phyloP scores from a whole-genome alignment of 2,797 vertebrate species.

The Acomys russatus region DNA sequence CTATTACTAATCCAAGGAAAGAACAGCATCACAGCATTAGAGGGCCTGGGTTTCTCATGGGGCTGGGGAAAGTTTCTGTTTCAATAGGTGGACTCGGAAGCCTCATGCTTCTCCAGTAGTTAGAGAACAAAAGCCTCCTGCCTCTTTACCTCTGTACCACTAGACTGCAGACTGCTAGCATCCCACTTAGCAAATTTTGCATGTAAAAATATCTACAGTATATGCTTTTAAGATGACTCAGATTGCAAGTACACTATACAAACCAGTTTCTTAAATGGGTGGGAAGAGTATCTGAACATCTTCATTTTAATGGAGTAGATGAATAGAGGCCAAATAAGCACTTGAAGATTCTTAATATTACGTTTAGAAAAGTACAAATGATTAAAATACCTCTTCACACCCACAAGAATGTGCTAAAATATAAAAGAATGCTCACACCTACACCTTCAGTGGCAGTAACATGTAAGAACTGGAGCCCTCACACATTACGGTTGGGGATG shows the following conservation, averaged over 20 bases:
- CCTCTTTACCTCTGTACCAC: neutral
- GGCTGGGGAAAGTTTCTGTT: neutral
- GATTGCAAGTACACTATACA: slow-evolving; percentile 6
- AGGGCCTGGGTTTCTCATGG: neutral
- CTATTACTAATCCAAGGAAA: neutral
- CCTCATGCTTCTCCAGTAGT: neutral
- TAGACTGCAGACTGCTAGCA: neutral
- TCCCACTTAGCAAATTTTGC: neutral
- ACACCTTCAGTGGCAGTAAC: neutral
- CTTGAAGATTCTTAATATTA: slow-evolving; percentile 11
- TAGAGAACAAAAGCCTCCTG: neutral
- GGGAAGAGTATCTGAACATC: neutral
- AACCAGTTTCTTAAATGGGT: neutral
- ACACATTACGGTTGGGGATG: neutral
- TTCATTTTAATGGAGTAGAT: neutral
- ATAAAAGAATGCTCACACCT: neutral
- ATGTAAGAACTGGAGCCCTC: neutral
- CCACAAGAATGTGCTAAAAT: neutral
- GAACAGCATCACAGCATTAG: neutral
- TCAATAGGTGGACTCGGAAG: neutral
- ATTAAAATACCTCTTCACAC: slow-evolving; percentile 5
- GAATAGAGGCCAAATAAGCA: neutral
- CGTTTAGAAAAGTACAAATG: neutral
- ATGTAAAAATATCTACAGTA: slow-evolving; percentile 2
- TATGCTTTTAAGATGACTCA: neutral